Evolutionary conservation across 2,113 vertebrate species (phyloP), one percentile per base, ranked within the genome.

Genomic region (Regulus satrapa): DNA sequence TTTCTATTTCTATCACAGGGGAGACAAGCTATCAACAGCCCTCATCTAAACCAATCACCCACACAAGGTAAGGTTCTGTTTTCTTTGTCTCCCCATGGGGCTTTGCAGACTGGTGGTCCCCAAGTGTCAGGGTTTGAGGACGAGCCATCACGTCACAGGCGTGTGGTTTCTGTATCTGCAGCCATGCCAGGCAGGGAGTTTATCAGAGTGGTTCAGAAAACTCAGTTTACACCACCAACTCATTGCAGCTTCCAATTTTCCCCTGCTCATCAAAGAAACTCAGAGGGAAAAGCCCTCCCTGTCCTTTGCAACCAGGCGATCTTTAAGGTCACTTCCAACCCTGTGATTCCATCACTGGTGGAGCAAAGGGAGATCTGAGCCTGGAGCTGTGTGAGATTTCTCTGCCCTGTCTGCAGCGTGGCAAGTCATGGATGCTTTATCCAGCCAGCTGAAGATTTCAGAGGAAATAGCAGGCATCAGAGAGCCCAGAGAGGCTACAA

Each of bases 1-100:
- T 94, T 80, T 84, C 85, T 88, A 17, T 94, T 94, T 94, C 85
- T 83, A 21, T 32, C 85, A 11, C 87, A 97, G 95, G 93, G 76
- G 31, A 92, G 90, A 72, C 71, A 96, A 85, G 59, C 86, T 93
- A 74, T 96, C 95, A 93, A n/a, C 52, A 6, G 2, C 40, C 5
- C 85, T 74, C 93, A 92, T 88, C 85, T 81, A 56, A 93, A 86
- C 59, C 95, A 92, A 74, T 59, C 75, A 40, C 77, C 94, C 46
- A 52, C 46, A 29, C 63, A 88, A 92, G 95, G 96, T 96, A 95
- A 96, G 85, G 25, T 9, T 66, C 78, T 91, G 74, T 43, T 95
- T 88, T 46, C 49, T 77, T 77, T 7, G 1, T 72, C 67, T 74
- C 55, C 59, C 85, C 4, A 0, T 41, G 85, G 71, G 67, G 61